Base-by-base conservation (phyloP, 2,113 vertebrate genomes). In the Tragelaphus imberbis region DNA sequence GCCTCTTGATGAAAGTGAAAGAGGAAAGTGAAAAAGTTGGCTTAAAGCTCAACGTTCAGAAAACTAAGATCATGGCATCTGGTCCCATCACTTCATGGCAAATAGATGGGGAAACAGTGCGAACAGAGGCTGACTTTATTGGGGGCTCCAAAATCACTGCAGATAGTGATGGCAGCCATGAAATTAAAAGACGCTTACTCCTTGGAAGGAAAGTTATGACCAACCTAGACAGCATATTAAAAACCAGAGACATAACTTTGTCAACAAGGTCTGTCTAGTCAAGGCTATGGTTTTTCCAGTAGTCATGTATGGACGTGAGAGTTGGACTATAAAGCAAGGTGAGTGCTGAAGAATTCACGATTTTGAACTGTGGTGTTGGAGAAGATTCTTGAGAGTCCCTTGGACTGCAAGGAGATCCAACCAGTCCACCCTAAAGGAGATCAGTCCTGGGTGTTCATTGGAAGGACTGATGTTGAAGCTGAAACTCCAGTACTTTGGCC, bases 271-370 rank as follows among this genome's bases (percentile, higher is more conserved):
- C 65, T 8, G 2, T 68, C 7, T 68, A 4, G 17, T 68, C 65
- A 36, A 68, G 17, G 17, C 17, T 21, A 21, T 68, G 65, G 1
- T 68, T 68, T 68, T 36, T 36, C 33, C 65, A 68, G 33, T 36
- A 0, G 17, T 68, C 65, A 11, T 11, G 65, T 36, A 36, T 36
- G 33, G 33, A 36, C 21, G 65, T 68, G 65, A 68, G 16, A 68
- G 65, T 36, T 68, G 33, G 17, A 10, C 65, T n/a, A 5, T 21
- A 5, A 68, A 5, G 65, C 10, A 68, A 36, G 65, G 33, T 36
- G 33, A 68, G 33, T 4, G 0, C 33, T 1, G 0, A 68, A n/a
- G 63, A 9, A 68, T 19, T n/a, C 16, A 68, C 19, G 17, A 33
- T 36, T 68, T 68, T 36, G 65, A 68, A 68, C 4, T 68, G 16